phyloP scores from a whole-genome alignment of 2,797 vertebrate species.

The Argya squamiceps region DNA sequence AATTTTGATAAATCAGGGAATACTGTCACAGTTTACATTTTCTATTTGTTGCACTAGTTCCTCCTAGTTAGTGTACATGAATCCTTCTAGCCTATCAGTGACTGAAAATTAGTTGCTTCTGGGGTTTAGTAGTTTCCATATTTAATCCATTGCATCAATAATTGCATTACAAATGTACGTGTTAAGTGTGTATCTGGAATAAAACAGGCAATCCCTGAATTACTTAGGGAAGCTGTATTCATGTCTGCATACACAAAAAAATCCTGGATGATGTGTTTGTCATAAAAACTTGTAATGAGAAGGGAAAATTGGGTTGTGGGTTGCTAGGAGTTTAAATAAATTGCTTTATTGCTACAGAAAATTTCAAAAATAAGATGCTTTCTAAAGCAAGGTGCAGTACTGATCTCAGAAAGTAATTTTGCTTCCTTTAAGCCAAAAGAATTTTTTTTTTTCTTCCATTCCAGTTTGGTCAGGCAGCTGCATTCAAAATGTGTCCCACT shows the following conservation, averaged over 20 bases:
- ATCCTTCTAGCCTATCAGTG: neutral
- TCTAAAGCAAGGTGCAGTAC: neutral
- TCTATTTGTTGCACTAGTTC: neutral
- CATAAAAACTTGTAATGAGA: constrained; percentile 8
- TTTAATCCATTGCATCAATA: constrained; percentile 38
- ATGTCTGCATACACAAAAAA: neutral
- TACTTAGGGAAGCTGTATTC: neutral
- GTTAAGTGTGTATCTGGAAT: neutral
- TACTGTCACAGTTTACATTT: neutral
- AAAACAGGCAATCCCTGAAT: constrained; percentile 9
- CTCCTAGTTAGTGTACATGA: neutral
- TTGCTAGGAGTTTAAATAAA: constrained; percentile 34
- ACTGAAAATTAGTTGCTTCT: constrained; percentile 8
- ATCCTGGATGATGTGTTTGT: neutral
- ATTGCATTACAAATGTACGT: constrained; percentile 9
- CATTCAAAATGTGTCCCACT: neutral
- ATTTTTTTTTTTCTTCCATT: neutral
- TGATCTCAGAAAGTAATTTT: neutral
- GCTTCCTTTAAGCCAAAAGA: neutral
- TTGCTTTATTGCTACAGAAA: constrained; percentile 16
- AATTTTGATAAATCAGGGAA: constrained; percentile 8
- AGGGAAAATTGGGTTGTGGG: constrained; percentile 7
- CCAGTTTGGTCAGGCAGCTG: neutral
- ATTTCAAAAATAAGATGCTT: neutral
- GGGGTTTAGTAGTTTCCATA: neutral